phyloP scores from a whole-genome alignment of 2,797 vertebrate genomes.

The Tolypeutes matacus region DNA sequence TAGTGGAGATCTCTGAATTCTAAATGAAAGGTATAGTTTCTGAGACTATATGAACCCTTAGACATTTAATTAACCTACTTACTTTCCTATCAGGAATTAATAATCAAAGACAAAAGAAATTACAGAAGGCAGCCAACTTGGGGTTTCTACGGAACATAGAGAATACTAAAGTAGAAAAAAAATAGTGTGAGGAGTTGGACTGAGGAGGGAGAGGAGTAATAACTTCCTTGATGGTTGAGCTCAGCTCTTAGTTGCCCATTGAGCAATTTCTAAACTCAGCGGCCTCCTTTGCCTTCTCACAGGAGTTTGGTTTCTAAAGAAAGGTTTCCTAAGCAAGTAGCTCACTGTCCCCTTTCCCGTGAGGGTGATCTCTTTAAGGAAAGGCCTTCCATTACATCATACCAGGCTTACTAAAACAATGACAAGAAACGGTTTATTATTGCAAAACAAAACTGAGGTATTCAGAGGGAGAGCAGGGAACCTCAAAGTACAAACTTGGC shows the following conservation, averaged over 20 bases:
- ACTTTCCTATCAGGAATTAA: slow-evolving; percentile 47
- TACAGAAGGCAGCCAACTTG: neutral
- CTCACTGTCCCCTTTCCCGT: neutral
- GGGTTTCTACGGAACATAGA: neutral
- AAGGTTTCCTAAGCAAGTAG: neutral
- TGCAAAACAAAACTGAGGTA: neutral
- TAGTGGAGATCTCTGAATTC: slow-evolving; percentile 45
- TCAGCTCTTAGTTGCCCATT: neutral
- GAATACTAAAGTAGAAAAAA: neutral
- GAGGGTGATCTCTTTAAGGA: neutral
- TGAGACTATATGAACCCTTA: neutral
- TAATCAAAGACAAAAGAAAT: slow-evolving; percentile 14
- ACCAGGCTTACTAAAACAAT: neutral
- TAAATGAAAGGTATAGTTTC: neutral
- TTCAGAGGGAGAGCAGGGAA: neutral
- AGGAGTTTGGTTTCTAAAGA: slow-evolving; percentile 41
- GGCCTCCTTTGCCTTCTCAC: neutral
- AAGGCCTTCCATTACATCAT: neutral
- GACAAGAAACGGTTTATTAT: neutral
- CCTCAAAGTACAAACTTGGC: neutral
- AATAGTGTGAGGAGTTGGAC: neutral
- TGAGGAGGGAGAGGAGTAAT: neutral
- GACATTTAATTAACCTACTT: slow-evolving; percentile 22
- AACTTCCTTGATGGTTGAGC: neutral
- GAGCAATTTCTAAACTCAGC: neutral